Percentiles rank a stretch among this genome's conserved stretches.
These are phyloP conservation scores for Drosophila algonquin DNA, from an alignment of 2,888 invertebrate species.

Conservation along the genomic window DNA sequence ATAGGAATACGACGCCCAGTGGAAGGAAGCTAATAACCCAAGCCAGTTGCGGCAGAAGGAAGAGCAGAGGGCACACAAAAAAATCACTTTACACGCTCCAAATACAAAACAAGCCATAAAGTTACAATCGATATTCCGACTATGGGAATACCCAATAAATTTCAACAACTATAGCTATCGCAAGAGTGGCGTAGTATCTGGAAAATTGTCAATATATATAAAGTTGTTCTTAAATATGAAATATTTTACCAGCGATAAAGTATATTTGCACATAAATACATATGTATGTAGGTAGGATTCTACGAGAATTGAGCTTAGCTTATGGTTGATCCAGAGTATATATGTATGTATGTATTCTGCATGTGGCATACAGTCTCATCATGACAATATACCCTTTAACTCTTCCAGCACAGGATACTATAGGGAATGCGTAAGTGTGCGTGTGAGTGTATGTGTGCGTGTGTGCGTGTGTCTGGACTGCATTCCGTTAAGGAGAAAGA, in stretches of 20 bases:
- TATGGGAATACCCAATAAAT: neutral
- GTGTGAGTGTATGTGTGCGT: neutral
- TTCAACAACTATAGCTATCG: no score
- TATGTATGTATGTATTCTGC: neutral
- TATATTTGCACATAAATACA: no score
- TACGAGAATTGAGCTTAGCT: no score
- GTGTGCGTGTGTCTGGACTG: conserved; percentile 33
- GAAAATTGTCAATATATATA: no score
- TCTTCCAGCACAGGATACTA: neutral
- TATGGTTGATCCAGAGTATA: neutral
- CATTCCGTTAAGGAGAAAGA: conserved; percentile 39
- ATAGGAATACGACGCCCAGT: conserved; percentile 24
- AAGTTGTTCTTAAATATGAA: no score
- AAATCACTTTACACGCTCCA: conserved; percentile 59
- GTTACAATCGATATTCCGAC: neutral
- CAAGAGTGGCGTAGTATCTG: no score
- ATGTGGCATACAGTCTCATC: neutral
- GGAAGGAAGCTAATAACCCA: conserved; percentile 40
- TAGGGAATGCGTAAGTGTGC: neutral
- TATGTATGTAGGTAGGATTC: no score
- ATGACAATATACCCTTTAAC: neutral
- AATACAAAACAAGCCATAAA: conserved; percentile 18
- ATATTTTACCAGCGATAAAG: no score
- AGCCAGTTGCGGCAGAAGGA: conserved; percentile 41
- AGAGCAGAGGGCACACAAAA: conserved; percentile 37